A percentile compares a stretch with the other conserved stretches of the same genome.
These are phyloP conservation scores for Sesia apiformis DNA, from an alignment of 2,888 invertebrate species.

Conservation along the genomic window DNA sequence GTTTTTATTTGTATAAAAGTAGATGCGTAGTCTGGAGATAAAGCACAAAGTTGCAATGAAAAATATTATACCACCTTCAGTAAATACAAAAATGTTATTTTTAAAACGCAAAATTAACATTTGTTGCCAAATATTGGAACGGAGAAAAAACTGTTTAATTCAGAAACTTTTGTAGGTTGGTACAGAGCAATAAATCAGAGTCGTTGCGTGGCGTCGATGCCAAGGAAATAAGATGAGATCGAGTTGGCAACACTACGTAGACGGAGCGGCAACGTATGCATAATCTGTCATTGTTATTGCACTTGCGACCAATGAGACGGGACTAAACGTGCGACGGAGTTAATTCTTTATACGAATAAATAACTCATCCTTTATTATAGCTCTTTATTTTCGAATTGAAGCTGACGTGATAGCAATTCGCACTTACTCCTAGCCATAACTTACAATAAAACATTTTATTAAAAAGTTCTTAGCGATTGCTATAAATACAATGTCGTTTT, in stretches of 20 bases:
- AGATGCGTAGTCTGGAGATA: no score
- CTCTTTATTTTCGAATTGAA: neutral
- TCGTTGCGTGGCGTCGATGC: conserved; percentile 58
- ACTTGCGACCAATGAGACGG: neutral
- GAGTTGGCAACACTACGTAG: conserved; percentile 58
- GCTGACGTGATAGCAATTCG: no score
- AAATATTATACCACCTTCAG: neutral
- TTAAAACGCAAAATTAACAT: conserved; percentile 19
- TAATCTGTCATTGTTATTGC: conserved; percentile 28
- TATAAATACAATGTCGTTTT: no score
- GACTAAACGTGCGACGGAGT: neutral
- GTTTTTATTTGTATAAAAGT: no score
- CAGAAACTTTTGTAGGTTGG: conserved; percentile 69
- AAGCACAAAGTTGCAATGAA: no score
- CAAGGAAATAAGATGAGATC: conserved; percentile 70
- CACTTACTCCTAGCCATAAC: no score
- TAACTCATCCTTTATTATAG: neutral
- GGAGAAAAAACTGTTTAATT: conserved; percentile 68
- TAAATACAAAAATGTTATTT: neutral
- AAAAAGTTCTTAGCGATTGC: no score
- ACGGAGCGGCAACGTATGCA: conserved; percentile 19
- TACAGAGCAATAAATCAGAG: conserved; percentile 54
- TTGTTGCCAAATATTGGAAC: conserved; percentile 48
- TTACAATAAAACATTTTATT: no score
- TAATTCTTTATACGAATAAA: neutral